These are phyloP conservation scores for Biston stratarius DNA, from an alignment of 2,888 invertebrate species.

Conservation along the genomic window DNA sequence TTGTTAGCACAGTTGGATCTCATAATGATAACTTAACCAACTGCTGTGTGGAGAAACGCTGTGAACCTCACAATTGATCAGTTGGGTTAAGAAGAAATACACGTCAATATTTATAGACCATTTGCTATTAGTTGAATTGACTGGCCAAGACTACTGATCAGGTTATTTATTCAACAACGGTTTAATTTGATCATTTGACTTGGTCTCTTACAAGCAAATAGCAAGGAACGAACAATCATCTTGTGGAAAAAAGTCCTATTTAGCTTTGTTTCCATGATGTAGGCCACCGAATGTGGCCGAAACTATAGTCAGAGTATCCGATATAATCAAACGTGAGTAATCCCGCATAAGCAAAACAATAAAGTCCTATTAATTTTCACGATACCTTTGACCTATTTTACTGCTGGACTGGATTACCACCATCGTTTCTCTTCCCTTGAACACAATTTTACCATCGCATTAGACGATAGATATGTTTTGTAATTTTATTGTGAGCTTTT, in stretches of 20 bases:
- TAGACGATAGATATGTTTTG: not conserved
- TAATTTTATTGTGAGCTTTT: not conserved
- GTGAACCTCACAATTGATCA: slow-evolving; percentile 33
- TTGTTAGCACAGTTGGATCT: slow-evolving; percentile 9
- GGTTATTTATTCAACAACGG: slow-evolving; percentile 9
- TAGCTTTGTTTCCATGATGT: too few species aligned
- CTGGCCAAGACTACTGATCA: slow-evolving; percentile 29
- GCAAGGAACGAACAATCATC: not conserved
- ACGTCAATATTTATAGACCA: slow-evolving; percentile 47
- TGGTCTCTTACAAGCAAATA: slow-evolving; percentile 3
- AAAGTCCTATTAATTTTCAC: not conserved
- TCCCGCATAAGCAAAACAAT: too few species aligned
- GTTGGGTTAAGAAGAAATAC: slow-evolving; percentile 39
- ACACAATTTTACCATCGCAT: not conserved
- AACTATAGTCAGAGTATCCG: too few species aligned
- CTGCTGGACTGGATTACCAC: not conserved
- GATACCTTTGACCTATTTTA: not conserved
- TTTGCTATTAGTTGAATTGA: slow-evolving; percentile 47
- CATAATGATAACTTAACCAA: slow-evolving; percentile 12
- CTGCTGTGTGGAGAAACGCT: slow-evolving; percentile 1
- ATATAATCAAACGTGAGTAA: too few species aligned
- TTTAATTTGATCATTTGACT: slow-evolving; percentile 4
- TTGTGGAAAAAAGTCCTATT: not conserved
- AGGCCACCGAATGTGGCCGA: too few species aligned
- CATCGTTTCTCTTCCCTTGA: not conserved